A percentile compares a stretch with the other conserved stretches of the same genome.
Conservation (phyloP, 2,113 vertebrate genomes). For the Lampris incognitus region DNA sequence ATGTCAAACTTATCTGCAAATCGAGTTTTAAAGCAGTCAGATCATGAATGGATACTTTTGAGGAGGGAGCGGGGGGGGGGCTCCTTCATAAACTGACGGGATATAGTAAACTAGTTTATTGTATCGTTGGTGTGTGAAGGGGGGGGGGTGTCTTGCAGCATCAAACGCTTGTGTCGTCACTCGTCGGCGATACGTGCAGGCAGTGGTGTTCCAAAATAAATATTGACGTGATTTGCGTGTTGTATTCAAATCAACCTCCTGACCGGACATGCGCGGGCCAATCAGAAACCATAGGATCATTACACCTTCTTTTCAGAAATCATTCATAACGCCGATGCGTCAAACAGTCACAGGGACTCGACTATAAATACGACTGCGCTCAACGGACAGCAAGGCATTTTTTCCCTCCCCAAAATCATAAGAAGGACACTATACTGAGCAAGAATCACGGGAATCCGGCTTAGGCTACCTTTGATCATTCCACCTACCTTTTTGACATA, state of each 20-base stretch:
- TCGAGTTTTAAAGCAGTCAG: not conserved
- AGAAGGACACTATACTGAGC: constrained; percentile 55
- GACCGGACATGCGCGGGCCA: constrained; percentile 72
- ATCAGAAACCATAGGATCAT: constrained; percentile 76
- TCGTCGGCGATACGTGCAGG: constrained; percentile 55
- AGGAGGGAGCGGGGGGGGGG: too few relatives aligned
- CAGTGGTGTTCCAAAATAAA: constrained; percentile 78
- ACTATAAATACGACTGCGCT: constrained; percentile 83
- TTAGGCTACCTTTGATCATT: constrained; percentile 30
- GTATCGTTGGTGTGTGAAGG: constrained; percentile 42
- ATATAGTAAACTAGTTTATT: constrained; percentile 19
- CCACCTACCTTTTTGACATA: constrained; percentile 41
- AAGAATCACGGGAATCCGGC: constrained; percentile 44
- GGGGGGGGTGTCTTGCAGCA: constrained; percentile 61
- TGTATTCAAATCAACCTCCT: constrained; percentile 78
- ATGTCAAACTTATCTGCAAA: not conserved
- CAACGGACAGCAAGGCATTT: constrained; percentile 75
- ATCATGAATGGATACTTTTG: too few relatives aligned
- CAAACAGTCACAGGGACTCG: constrained; percentile 79
- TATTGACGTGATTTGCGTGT: constrained; percentile 75
- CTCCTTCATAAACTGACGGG: not conserved
- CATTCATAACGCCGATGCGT: constrained; percentile 86
- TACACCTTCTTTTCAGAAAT: constrained; percentile 86
- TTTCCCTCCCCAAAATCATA: constrained; percentile 63
- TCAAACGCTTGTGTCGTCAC: constrained; percentile 76